These are phyloP conservation scores for Trachymyrmex cornetzi DNA, from an alignment of 1,140 invertebrate species.

Conservation along the genomic window DNA sequence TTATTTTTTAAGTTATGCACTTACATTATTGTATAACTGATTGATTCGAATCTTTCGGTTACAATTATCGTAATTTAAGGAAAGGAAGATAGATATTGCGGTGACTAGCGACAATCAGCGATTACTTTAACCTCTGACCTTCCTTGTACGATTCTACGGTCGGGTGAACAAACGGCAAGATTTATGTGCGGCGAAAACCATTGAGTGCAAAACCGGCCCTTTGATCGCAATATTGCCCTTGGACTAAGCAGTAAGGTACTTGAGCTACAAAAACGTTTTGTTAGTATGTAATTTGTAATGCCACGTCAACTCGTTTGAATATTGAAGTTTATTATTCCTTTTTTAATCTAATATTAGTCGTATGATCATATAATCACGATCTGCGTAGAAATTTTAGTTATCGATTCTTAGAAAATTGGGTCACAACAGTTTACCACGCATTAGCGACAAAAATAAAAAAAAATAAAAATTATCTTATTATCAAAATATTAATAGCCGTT, in stretches of 20 bases:
- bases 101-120: conserved; percentile 38
- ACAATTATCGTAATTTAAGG: neutral
- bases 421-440: neutral
- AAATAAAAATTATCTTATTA: neutral
- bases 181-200: conserved; percentile 50
- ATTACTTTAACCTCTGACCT: conserved; percentile 49
- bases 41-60: neutral
- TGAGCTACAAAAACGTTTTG: conserved; percentile 3
- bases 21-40: neutral
- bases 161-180: conserved; percentile 30
- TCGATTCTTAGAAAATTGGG: conserved; percentile 1
- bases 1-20: neutral
- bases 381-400: neutral
- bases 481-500: conserved; percentile 14
- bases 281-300: conserved; percentile 32
- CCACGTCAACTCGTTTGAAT: neutral
- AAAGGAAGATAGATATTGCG: neutral
- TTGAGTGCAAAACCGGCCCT: conserved; percentile 42
- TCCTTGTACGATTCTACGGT: neutral
- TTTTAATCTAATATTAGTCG: neutral
- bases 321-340: neutral
- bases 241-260: conserved; percentile 22
- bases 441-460: neutral
- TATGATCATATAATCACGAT: neutral
- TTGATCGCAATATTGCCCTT: conserved; percentile 44